Base-by-base conservation (phyloP, 2,113 vertebrate genomes). In the Gobio gobio region DNA sequence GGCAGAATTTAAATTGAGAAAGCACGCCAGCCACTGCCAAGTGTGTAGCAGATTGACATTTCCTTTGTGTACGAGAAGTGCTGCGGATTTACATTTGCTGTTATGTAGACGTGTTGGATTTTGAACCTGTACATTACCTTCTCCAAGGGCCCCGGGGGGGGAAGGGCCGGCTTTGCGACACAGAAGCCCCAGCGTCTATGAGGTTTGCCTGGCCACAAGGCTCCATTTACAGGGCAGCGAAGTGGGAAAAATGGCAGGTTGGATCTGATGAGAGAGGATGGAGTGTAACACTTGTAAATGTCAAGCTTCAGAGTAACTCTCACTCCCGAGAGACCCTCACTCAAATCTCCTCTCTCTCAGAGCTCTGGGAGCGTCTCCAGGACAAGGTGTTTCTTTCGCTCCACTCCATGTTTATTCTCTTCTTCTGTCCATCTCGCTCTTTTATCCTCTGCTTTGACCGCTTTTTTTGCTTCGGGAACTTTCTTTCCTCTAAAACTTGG, bases 211-310 rank as follows among this genome's bases (percentile, higher is more conserved):
- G 43, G 18, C 18, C 20, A 26, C n/a, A 33, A 47, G 68, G 77
- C 76, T 81, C 36, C 29, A 66, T 86, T 82, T 86, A 56, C 84
- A 68, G 80, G 47, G 72, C 56, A 80, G 59, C 7, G 63, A 79
- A 64, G 74, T 77, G 45, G 83, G 59, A 85, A 26, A 24, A 58
- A 51, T 82, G 79, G 78, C 82, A 61, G 86, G 78, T 70, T 73
- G n/a, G 68, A 51, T 85, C 63, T 45, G 78, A 78, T 87, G 64
- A 77, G 74, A 84, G 78, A 76, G 43, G 43, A 75, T 74, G 66
- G 54, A 61, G 73, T 82, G 77, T 59, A 87, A 85, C 63, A 74
- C 51, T 82, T 86, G 82, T 87, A 86, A 86, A 87, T 81, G 87
- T 89, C 86, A 75, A 82, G 73, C 73, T 83, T 88, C 83, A 49